These are phyloP conservation scores for Hystrix brachyura DNA, from an alignment of 2,113 vertebrate genomes.

Conservation along the genomic window DNA sequence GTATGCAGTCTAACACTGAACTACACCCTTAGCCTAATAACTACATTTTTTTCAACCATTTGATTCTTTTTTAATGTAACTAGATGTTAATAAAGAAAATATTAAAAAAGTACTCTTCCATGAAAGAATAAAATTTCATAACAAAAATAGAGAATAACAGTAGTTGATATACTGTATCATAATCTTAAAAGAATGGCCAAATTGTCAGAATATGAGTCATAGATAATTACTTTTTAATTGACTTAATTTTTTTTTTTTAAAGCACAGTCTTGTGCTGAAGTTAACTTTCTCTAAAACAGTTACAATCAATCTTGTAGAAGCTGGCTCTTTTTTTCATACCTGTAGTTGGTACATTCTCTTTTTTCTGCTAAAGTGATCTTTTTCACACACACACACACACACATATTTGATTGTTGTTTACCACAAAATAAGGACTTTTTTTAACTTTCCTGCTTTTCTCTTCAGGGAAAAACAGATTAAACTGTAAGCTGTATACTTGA, in stretches of 20 bases:
- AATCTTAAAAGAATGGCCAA: background rate
- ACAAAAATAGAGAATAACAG: background rate
- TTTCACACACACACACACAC: background rate
- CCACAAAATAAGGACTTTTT: background rate
- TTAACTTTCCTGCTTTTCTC: background rate
- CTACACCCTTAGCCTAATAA: too few relatives aligned
- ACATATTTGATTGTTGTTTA: conserved; percentile 19
- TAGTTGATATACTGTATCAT: background rate
- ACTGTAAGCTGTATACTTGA: background rate
- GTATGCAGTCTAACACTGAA: too few relatives aligned
- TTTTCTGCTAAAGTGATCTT: conserved; percentile 3
- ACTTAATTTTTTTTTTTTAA: background rate
- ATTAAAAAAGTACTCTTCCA: background rate
- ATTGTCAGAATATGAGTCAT: background rate
- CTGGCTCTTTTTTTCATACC: background rate
- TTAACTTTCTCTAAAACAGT: conserved; percentile 27
- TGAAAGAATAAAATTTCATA: background rate
- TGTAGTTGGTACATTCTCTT: background rate
- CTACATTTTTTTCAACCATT: too few relatives aligned
- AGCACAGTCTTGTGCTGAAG: conserved; percentile 38
- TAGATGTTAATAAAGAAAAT: background rate
- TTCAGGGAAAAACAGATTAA: conserved; percentile 18
- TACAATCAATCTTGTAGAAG: background rate
- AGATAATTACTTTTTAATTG: background rate
- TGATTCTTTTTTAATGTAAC: background rate